Percentiles rank a stretch among this genome's conserved stretches.
Evolutionary conservation across 2,113 vertebrate genomes (phyloP).

Genomic region (Callithrix jacchus): DNA sequence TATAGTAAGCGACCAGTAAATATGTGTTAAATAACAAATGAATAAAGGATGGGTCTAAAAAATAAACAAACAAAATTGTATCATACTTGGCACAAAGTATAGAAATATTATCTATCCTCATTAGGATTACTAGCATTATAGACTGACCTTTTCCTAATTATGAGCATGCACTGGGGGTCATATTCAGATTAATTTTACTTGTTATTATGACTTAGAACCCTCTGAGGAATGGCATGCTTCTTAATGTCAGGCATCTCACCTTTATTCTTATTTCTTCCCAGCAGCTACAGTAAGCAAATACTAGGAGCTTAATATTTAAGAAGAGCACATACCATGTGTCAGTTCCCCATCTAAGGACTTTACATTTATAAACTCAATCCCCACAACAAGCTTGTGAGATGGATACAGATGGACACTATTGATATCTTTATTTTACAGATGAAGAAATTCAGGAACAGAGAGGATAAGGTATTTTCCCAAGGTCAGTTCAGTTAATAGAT

Average conservation of each 20-base stretch:
- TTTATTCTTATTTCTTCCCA: not conserved
- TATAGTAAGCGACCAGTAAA: not conserved
- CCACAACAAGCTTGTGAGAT: not conserved
- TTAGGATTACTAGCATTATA: not conserved
- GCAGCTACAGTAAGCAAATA: not conserved
- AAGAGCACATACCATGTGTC: not conserved
- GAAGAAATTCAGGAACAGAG: constrained; percentile 20
- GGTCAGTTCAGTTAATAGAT: not conserved
- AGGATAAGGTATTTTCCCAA: not conserved
- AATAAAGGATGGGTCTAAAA: not conserved
- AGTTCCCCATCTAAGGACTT: not conserved
- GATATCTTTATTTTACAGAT: not conserved
- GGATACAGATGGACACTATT: not conserved
- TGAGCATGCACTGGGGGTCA: not conserved
- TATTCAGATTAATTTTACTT: not conserved
- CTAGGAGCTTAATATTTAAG: not conserved
- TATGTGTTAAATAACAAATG: not conserved
- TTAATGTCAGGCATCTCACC: not conserved
- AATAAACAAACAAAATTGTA: not conserved
- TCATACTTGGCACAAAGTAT: not conserved
- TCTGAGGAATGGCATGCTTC: not conserved
- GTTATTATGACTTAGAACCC: not conserved
- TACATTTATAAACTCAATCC: not conserved
- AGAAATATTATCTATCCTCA: not conserved
- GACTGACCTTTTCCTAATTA: not conserved